Conservation (phyloP, 2,888 invertebrate species). For the Norana najaformis region DNA sequence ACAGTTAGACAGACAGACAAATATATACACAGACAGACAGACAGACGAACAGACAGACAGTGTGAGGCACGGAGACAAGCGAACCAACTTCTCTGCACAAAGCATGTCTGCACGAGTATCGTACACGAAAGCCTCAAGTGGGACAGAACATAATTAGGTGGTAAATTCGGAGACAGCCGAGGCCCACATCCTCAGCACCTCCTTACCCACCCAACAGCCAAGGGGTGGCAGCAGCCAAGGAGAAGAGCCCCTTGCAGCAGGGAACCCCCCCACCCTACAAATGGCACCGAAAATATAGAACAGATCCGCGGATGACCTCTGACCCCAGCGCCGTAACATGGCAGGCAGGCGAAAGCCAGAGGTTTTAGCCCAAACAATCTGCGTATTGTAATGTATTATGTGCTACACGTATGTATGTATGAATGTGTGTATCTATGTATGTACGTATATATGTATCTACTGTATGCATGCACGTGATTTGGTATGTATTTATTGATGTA, state of each 20-base stretch:
- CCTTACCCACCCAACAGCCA: not conserved
- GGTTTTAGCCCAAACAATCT: not conserved
- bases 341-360: not conserved
- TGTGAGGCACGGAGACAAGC: no score
- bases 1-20: not conserved
- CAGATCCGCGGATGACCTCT: not conserved
- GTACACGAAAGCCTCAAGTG: not conserved
- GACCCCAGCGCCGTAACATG: not conserved
- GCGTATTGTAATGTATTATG: not conserved
- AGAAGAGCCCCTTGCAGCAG: not conserved
- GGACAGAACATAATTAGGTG: not conserved
- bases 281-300: not conserved
- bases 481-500: not conserved
- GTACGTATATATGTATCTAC: not conserved
- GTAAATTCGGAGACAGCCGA: not conserved
- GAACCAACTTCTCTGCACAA: not conserved
- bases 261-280: not conserved
- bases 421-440: not conserved
- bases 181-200: not conserved
- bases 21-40: no score
- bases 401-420: not conserved
- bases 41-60: not conserved
- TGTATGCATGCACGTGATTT: not conserved
- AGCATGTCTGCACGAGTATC: not conserved
- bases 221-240: not conserved